A percentile compares a stretch with the other conserved stretches of the same genome.
Evolutionary conservation across 2,888 invertebrate genomes (phyloP).

Genomic region (Horisme vitalbata): DNA sequence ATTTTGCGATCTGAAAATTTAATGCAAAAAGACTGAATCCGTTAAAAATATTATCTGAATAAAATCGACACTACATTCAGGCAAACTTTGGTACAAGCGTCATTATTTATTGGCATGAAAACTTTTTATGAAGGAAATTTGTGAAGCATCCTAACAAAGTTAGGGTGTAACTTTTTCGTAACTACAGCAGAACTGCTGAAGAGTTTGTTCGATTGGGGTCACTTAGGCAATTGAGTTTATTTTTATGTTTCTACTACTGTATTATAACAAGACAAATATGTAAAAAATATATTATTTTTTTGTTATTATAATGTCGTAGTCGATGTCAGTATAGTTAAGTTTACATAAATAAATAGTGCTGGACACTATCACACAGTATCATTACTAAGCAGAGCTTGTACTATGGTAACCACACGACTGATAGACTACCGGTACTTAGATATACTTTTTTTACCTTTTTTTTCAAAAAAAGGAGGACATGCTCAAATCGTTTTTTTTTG

Average conservation of each 20-base stretch:
- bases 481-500: no score
- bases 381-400: no score
- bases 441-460: no score
- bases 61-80: conserved; percentile 5
- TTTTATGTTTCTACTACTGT: conserved; percentile 2
- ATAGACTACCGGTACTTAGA: no score
- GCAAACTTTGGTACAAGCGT: conserved; percentile 2
- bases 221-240: conserved; percentile 4
- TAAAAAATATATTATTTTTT: no score
- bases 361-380: no score
- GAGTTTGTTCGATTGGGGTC: conserved; percentile 16
- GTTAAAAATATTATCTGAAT: conserved; percentile 8
- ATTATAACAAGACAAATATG: no score
- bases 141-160: conserved; percentile 16
- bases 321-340: no score
- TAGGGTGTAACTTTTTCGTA: conserved; percentile 17
- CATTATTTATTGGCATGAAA: conserved; percentile 17
- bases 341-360: no score
- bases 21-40: conserved; percentile 11
- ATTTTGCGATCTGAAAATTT: conserved; percentile 13
- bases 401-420: no score
- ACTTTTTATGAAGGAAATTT: conserved; percentile 17
- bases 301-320: no score
- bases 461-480: no score
- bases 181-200: conserved; percentile 18